Evolutionary conservation across 2,888 invertebrate genomes (phyloP).

Genomic region (Mycalesis mineus): DNA sequence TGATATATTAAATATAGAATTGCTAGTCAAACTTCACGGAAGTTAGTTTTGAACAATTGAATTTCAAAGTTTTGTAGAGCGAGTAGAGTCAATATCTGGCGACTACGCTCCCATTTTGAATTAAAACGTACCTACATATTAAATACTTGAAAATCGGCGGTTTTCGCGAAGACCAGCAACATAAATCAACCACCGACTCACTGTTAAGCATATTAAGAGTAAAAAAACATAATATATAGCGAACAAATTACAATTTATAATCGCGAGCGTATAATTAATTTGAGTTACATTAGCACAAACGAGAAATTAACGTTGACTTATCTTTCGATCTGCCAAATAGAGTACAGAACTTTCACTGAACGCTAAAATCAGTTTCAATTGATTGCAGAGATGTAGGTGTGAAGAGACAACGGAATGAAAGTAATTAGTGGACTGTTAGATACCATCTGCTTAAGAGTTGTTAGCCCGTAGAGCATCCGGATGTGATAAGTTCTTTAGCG

Average conservation of each 20-base stretch:
- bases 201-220: no score
- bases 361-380: constrained; percentile 8
- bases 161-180: no score
- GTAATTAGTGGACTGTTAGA: constrained; percentile 9
- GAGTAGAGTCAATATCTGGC: no score
- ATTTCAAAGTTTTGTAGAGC: no score
- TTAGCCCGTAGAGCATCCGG: not conserved
- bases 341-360: constrained; percentile 9
- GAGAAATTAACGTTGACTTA: not conserved
- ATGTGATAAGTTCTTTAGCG: no score
- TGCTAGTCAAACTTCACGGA: no score
- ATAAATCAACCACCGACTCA: no score
- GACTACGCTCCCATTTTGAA: no score
- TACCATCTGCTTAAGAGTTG: not conserved
- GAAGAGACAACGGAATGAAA: constrained; percentile 3
- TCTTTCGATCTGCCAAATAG: constrained; percentile 8
- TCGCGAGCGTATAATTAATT: not conserved
- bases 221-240: not conserved
- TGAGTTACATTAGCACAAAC: not conserved
- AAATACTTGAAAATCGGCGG: no score
- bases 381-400: not conserved
- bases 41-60: no score
- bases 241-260: not conserved
- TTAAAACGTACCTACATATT: no score
- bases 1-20: no score